phyloP scores from a whole-genome alignment of 2,113 vertebrate genomes.

The Gallinago jamesoni region DNA sequence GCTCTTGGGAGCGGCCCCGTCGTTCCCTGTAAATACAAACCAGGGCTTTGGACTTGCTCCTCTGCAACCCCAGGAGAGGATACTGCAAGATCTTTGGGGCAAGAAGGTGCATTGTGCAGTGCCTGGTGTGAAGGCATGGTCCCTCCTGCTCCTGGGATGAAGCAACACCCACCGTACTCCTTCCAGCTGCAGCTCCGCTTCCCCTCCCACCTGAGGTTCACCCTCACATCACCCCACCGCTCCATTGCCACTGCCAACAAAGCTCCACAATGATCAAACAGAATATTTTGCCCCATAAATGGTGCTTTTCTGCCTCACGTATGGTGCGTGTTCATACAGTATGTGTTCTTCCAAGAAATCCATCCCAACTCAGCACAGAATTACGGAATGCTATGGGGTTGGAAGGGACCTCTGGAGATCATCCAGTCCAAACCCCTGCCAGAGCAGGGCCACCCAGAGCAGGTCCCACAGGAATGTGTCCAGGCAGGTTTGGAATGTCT shows the following conservation, averaged over 20 bases:
- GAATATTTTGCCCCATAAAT: not conserved
- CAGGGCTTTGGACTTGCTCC: not conserved
- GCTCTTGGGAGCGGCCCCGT: not conserved
- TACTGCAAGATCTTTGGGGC: not conserved
- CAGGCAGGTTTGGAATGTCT: too few relatives aligned
- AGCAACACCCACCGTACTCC: not conserved
- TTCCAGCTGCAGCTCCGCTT: not conserved
- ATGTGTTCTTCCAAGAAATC: not conserved
- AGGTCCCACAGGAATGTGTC: too few relatives aligned
- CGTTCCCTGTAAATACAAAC: not conserved
- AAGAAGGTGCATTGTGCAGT: accelerated
- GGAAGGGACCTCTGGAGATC: too few relatives aligned
- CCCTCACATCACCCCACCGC: not conserved
- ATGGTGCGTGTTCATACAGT: accelerated
- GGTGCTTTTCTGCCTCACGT: not conserved
- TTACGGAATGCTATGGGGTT: too few relatives aligned
- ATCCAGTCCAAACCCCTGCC: too few relatives aligned
- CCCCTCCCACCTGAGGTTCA: not conserved
- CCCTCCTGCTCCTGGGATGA: not conserved
- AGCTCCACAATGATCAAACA: not conserved
- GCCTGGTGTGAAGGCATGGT: not conserved
- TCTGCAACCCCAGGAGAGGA: not conserved
- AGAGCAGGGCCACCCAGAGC: too few relatives aligned
- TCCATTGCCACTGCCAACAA: not conserved
- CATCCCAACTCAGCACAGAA: not conserved